Evolutionary conservation across 2,113 vertebrate species (phyloP), one percentile per base, ranked within the genome.

Genomic region (Misgurnus anguillicaudatus): DNA sequence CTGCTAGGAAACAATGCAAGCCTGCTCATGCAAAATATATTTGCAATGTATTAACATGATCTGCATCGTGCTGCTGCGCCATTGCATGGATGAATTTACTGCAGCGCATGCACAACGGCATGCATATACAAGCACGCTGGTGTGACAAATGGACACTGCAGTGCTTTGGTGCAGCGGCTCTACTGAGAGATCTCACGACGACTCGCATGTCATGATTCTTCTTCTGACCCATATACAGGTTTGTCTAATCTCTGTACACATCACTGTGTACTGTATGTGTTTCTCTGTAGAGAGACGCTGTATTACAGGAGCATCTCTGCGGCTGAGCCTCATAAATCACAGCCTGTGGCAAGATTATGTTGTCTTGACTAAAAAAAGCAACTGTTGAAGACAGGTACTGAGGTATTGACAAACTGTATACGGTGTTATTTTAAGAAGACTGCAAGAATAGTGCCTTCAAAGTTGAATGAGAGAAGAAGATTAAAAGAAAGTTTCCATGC

Each of bases 291-390:
- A 14, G 36, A 71, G 31, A 57, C n/a, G n/a, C n/a, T n/a, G 55
- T 62, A 42, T 10, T 41, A 72, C 51, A 36, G 77, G 80, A 87
- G 70, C 84, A 86, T 89, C 84, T 80, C 77, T 89, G 89, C 87
- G 82, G 86, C 87, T 84, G 84, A 75, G 81, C 83, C 83, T 89
- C 89, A 90, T 90, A 90, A 89, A 91, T 91, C 89, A 91, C 83
- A 85, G 81, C 73, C 78, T 79, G 74, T 76, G 83, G 86, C 85
- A 85, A 86, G 88, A 88, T 92, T 90, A 88, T 80, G 79, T 87
- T 88, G 87, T 90, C 83, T 86, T 79, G 85, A 75, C 65, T 86
- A 87, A 19, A 31, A 36, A 11, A 66, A 24, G 45, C 61, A n/a
- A 78, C 62, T 67, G 82, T 62, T 75, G 63, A 38, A 85, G 89